These are phyloP conservation scores for Cossypha polioptera DNA, from an alignment of 2,797 vertebrate genomes.

Conservation along the genomic window DNA sequence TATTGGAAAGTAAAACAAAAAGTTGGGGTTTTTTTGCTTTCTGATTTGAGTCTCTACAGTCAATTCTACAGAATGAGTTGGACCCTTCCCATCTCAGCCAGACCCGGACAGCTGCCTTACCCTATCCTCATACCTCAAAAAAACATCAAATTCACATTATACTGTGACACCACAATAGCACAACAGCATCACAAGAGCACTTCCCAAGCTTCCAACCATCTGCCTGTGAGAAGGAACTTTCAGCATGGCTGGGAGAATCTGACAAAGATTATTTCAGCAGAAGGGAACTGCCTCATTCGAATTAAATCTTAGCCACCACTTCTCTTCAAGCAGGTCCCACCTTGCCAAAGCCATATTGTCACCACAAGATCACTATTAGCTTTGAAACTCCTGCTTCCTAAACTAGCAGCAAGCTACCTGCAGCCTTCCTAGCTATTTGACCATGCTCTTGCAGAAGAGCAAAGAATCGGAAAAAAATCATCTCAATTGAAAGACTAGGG, in stretches of 20 bases:
- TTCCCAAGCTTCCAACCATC: background rate
- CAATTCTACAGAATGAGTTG: background rate
- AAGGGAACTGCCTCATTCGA: background rate
- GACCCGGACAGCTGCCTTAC: background rate
- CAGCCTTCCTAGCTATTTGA: background rate
- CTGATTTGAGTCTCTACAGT: background rate
- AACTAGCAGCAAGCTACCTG: background rate
- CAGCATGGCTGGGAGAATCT: background rate
- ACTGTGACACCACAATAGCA: background rate
- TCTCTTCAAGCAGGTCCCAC: background rate
- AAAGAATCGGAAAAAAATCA: background rate
- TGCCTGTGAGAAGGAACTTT: background rate
- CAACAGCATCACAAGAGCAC: background rate
- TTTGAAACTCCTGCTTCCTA: background rate
- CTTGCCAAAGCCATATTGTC: fast-evolving
- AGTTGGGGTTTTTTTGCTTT: fast-evolving
- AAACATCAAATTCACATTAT: background rate
- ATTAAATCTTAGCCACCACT: background rate
- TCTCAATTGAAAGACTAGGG: background rate
- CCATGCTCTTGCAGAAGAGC: background rate
- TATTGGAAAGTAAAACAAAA: background rate
- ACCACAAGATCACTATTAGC: background rate
- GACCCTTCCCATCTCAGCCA: background rate
- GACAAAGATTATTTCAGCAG: background rate
- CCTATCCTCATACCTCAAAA: background rate